phyloP scores from a whole-genome alignment of 2,888 invertebrate genomes.

The Dusona sp. region DNA sequence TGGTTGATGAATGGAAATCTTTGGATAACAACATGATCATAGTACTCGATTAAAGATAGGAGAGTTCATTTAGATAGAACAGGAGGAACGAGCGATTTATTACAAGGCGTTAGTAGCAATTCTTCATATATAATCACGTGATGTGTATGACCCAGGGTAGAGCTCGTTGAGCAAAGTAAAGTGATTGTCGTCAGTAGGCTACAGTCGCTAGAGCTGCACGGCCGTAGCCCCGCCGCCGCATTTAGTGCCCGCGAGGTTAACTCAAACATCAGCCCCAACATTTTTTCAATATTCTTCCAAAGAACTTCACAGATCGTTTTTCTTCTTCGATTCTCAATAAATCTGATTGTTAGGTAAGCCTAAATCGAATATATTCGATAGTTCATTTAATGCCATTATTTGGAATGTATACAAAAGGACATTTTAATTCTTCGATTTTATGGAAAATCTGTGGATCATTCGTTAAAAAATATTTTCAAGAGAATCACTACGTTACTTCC shows the following conservation, averaged over 20 bases:
- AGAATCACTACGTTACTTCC: background rate
- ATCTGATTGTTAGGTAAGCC: conserved; percentile 51
- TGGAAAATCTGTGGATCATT: background rate
- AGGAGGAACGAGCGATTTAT: conserved; percentile 36
- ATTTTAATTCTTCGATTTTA: background rate
- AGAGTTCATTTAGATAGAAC: conserved; percentile 40
- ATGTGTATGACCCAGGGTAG: conserved; percentile 57
- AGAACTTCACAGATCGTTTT: conserved; percentile 34
- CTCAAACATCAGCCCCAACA: conserved; percentile 45
- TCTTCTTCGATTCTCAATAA: conserved; percentile 30
- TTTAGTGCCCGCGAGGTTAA: conserved; percentile 63
- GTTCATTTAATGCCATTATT: background rate
- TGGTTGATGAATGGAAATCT: conserved; percentile 62
- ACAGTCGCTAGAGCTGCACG: conserved; percentile 67
- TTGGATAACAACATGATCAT: conserved; percentile 53
- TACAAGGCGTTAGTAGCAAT: conserved; percentile 68
- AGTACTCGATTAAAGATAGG: conserved; percentile 9
- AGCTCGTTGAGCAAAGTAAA: conserved; percentile 66
- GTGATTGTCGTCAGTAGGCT: conserved; percentile 69
- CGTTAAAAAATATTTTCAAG: background rate
- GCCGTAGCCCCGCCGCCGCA: conserved; percentile 57
- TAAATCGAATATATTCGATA: background rate
- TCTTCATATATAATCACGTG: conserved; percentile 64
- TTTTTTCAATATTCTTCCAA: conserved; percentile 26
- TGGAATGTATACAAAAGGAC: background rate